phyloP scores from a whole-genome alignment of 2,888 invertebrate genomes.

The Odontocolon sp. region DNA sequence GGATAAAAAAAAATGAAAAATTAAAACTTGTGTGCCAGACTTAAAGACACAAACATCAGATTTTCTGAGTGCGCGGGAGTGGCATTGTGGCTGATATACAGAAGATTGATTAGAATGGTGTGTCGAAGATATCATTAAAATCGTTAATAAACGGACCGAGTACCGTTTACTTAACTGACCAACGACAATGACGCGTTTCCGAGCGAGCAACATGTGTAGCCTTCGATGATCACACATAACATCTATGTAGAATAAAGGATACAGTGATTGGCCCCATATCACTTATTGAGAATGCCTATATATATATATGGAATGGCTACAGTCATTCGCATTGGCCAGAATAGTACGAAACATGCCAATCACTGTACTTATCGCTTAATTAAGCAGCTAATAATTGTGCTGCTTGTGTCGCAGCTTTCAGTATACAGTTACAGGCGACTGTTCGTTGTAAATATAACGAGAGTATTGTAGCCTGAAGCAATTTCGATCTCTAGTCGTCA shows the following conservation, averaged over 20 bases:
- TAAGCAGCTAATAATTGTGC: no score
- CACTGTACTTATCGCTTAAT: no score
- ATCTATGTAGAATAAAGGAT: no score
- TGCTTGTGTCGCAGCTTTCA: no score
- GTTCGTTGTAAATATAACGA: not conserved
- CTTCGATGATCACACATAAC: no score
- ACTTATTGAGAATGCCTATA: no score
- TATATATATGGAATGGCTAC: no score
- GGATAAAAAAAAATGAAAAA: not conserved
- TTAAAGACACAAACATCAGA: not conserved
- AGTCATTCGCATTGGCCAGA: no score
- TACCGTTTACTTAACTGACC: slow-evolving; percentile 21
- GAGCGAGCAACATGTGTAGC: slow-evolving; percentile 12
- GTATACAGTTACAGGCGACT: no score
- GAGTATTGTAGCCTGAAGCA: not conserved
- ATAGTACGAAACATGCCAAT: no score
- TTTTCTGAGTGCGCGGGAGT: slow-evolving; percentile 10
- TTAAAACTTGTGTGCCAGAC: not conserved
- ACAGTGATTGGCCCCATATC: no score
- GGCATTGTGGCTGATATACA: not conserved
- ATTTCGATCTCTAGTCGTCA: not conserved
- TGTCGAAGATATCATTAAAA: slow-evolving; percentile 39
- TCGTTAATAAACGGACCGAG: slow-evolving; percentile 43
- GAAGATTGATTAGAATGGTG: slow-evolving; percentile 49
- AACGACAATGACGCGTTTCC: slow-evolving; percentile 23